phyloP scores from a whole-genome alignment of 1,140 invertebrate genomes.

The Diploscapter pachys region DNA sequence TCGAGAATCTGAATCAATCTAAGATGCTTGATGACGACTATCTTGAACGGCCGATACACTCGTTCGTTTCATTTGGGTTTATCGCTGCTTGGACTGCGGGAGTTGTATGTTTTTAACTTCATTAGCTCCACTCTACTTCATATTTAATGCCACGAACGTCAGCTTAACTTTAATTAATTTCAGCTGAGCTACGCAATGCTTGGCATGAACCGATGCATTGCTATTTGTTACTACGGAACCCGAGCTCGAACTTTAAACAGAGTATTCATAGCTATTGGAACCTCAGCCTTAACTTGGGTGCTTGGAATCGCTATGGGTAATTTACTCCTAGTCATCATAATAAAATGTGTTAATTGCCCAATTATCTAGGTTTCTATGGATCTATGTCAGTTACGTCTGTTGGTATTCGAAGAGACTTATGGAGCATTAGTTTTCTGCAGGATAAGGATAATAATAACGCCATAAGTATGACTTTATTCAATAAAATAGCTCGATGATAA shows the following conservation, averaged over 20 bases:
- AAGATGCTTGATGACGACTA: slow-evolving; percentile 2
- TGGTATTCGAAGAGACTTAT: too few relatives aligned
- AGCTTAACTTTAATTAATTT: slow-evolving; percentile 12
- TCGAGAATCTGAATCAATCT: slow-evolving; percentile 1
- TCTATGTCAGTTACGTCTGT: too few relatives aligned
- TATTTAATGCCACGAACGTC: slow-evolving; percentile 7
- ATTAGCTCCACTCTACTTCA: not conserved
- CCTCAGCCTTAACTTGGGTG: slow-evolving; percentile 47
- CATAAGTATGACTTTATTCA: too few relatives aligned
- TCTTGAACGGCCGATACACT: slow-evolving; percentile 8
- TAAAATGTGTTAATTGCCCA: too few relatives aligned
- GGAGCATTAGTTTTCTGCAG: too few relatives aligned
- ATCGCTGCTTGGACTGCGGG: slow-evolving; percentile 51
- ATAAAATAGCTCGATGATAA: too few relatives aligned
- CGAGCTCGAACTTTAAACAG: slow-evolving; percentile 48
- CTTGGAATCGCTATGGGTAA: slow-evolving; percentile 26
- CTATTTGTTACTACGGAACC: slow-evolving; percentile 54
- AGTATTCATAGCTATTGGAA: slow-evolving; percentile 47
- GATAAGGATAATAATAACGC: too few relatives aligned
- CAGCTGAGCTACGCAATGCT: slow-evolving; percentile 45
- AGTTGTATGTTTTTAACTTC: slow-evolving; percentile 31
- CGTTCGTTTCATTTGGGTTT: slow-evolving; percentile 45
- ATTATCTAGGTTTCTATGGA: too few relatives aligned
- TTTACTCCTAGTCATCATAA: too few relatives aligned
- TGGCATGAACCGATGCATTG: slow-evolving; percentile 50